Conservation (phyloP, 2,888 invertebrate genomes). For the Temnothorax rugatulus region DNA sequence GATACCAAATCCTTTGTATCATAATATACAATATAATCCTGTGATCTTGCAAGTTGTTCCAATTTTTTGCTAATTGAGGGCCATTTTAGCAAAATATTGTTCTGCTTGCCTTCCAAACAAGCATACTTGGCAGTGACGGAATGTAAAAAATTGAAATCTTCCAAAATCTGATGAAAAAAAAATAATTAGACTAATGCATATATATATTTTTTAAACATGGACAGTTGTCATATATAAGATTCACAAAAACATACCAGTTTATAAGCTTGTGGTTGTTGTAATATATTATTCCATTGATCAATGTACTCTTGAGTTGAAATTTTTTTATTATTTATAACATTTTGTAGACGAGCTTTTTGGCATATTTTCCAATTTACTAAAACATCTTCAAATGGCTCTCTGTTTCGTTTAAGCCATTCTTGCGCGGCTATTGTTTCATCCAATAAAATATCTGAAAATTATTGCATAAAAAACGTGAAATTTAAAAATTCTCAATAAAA, state of each 20-base stretch:
- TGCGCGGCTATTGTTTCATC: constrained; percentile 11
- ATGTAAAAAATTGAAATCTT: constrained; percentile 7
- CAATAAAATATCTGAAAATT: background rate
- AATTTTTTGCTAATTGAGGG: constrained; percentile 5
- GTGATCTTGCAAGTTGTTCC: background rate
- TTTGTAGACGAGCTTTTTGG: background rate
- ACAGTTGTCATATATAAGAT: background rate
- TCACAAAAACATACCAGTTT: background rate
- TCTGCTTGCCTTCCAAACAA: constrained; percentile 15
- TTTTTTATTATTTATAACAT: background rate
- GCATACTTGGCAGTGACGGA: background rate
- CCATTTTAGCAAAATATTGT: constrained; percentile 4
- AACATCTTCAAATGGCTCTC: background rate
- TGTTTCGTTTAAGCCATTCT: constrained; percentile 24
- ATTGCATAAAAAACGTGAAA: background rate
- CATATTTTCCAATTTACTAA: constrained; percentile 17
- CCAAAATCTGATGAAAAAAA: background rate
- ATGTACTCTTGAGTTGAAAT: constrained; percentile 9
- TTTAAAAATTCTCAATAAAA: background rate
- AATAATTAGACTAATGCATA: background rate
- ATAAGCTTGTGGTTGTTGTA: no score
- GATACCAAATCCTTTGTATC: background rate
- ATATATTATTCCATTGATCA: constrained; percentile 8
- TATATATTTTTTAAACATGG: background rate
- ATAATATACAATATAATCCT: constrained; percentile 14